Percentiles rank a stretch among this genome's conserved stretches.
phyloP scores from a whole-genome alignment of 1,140 invertebrate species.

The Scaptomyza montana region DNA sequence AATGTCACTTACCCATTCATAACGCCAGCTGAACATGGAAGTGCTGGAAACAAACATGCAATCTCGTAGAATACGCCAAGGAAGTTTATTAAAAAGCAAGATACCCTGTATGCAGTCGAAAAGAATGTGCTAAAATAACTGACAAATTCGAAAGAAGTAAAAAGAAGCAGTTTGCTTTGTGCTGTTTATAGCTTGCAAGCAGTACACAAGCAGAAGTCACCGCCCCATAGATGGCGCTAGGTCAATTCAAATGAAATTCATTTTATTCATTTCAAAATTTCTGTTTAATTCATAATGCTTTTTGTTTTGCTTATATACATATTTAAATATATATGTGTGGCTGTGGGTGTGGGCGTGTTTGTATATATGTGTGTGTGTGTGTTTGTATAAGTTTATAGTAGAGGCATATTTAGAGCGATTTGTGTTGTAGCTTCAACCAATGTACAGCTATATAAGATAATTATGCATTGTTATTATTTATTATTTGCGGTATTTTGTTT shows the following conservation, averaged over 20 bases:
- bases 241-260: neutral
- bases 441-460: conserved; percentile 30
- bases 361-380: neutral
- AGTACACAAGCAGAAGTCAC: neutral
- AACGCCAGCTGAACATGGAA: conserved; percentile 18
- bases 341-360: neutral
- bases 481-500: conserved; percentile 13
- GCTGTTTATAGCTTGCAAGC: conserved; percentile 20
- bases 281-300: conserved; percentile 52
- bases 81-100: neutral
- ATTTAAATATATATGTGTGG: conserved; percentile 31
- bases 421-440: conserved; percentile 34
- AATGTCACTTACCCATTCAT: conserved; percentile 71
- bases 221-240: conserved; percentile 6
- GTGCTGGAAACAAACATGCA: neutral
- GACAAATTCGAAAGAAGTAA: neutral
- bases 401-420: conserved; percentile 33
- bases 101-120: conserved; percentile 1
- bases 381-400: conserved; percentile 1
- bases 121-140: neutral
- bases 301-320: conserved; percentile 52
- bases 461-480: conserved; percentile 8
- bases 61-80: neutral
- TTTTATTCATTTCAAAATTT: conserved; percentile 45
- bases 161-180: neutral